Conservation (phyloP, 2,888 invertebrate species). For the Escarpia spicata region DNA sequence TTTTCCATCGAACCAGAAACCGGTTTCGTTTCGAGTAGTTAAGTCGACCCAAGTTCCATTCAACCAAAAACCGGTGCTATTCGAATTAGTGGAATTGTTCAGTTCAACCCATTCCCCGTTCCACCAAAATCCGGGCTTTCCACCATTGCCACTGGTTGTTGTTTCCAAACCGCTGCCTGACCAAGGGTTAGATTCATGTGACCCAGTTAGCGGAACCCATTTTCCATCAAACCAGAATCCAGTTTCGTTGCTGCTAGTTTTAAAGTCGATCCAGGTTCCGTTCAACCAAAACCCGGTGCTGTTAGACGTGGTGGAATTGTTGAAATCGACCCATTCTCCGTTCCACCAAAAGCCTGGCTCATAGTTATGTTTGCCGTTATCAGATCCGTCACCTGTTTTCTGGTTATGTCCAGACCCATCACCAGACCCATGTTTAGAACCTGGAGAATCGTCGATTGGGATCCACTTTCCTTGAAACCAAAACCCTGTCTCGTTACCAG, state of each 20-base stretch:
- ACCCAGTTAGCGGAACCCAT: neutral
- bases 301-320: slow-evolving; percentile 18
- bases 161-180: neutral
- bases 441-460: neutral
- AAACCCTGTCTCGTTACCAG: neutral
- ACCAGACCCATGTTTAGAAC: neutral
- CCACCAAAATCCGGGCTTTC: slow-evolving; percentile 13
- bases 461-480: slow-evolving; percentile 4
- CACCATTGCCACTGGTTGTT: neutral
- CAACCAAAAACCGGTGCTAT: slow-evolving; percentile 7
- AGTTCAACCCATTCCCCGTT: slow-evolving; percentile 4
- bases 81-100: neutral
- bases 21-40: neutral
- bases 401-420: neutral
- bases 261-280: slow-evolving; percentile 24
- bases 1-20: neutral
- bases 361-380: neutral
- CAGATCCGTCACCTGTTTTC: neutral
- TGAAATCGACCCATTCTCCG: neutral
- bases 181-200: neutral
- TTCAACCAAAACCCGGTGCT: slow-evolving; percentile 17
- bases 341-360: neutral
- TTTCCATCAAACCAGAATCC: neutral
- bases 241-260: neutral
- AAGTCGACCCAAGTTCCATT: slow-evolving; percentile 23